Conservation (phyloP, 2,888 invertebrate species). For the Aquatica leii region DNA sequence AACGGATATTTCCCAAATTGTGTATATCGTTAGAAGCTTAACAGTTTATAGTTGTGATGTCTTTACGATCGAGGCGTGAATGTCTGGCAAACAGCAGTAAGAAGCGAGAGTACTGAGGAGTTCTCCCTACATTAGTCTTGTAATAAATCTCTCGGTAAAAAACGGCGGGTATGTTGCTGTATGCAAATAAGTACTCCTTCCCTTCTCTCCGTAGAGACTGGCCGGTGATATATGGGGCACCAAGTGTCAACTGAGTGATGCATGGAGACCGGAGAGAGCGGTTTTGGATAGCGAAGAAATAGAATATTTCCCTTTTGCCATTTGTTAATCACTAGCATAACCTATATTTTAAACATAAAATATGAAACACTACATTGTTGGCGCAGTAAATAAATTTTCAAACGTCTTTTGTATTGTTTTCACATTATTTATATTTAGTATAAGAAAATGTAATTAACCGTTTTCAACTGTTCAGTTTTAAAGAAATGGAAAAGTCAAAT, state of each 20-base stretch:
- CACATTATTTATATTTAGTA: not conserved
- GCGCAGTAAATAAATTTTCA: too few relatives aligned
- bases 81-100: slow-evolving; percentile 31
- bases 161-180: slow-evolving; percentile 59
- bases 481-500: slow-evolving; percentile 33
- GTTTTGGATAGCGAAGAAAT: slow-evolving; percentile 44
- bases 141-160: slow-evolving; percentile 61
- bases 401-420: slow-evolving; percentile 8
- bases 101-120: slow-evolving; percentile 41
- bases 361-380: not conserved
- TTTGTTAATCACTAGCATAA: slow-evolving; percentile 35
- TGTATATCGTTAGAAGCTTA: slow-evolving; percentile 4
- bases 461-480: slow-evolving; percentile 15
- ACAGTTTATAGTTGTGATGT: slow-evolving; percentile 8
- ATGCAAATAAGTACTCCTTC: slow-evolving; percentile 59
- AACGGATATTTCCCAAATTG: not conserved
- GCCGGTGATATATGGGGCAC: slow-evolving; percentile 63
- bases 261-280: slow-evolving; percentile 56
- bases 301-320: slow-evolving; percentile 39
- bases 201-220: slow-evolving; percentile 47
- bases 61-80: slow-evolving; percentile 29
- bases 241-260: slow-evolving; percentile 64
- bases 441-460: slow-evolving; percentile 22
- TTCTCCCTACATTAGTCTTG: slow-evolving; percentile 57
- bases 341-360: slow-evolving; percentile 17